Conservation (phyloP, 1,140 invertebrate species). For the Drosophila miranda region DNA sequence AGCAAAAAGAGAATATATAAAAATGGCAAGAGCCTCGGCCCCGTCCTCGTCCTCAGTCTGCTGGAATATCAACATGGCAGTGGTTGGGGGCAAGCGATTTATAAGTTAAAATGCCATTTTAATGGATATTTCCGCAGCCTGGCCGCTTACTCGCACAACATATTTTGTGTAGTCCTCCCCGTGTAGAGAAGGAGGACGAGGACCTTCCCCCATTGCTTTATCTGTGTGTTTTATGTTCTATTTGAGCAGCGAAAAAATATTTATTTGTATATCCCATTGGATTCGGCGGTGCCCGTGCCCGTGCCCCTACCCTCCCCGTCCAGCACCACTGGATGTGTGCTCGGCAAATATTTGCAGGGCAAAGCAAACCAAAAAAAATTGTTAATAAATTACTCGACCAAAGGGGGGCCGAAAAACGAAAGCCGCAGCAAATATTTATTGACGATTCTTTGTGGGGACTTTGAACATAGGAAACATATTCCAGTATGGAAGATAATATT, state of each 20-base stretch:
- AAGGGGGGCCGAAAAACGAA: conserved; percentile 26
- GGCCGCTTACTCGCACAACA: conserved; percentile 52
- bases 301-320: not conserved
- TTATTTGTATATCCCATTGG: conserved; percentile 54
- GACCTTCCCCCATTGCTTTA: conserved; percentile 16
- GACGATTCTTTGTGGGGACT: conserved; percentile 20
- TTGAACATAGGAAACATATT: conserved; percentile 3
- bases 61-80: conserved; percentile 9
- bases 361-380: conserved; percentile 40
- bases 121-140: conserved; percentile 77
- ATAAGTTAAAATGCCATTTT: conserved; percentile 80
- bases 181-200: not conserved
- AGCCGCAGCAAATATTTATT: conserved; percentile 55
- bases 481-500: conserved; percentile 11
- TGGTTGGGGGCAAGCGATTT: conserved; percentile 55
- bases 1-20: conserved; percentile 60
- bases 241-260: conserved; percentile 46
- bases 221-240: conserved; percentile 49
- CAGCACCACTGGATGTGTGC: conserved; percentile 9
- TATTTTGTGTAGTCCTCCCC: conserved; percentile 53
- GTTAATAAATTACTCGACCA: conserved; percentile 57
- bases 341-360: conserved; percentile 36
- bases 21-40: conserved; percentile 25
- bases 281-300: conserved; percentile 12
- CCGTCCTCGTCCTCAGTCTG: not conserved